Conservation (phyloP, 2,113 vertebrate genomes). For the Anser cygnoides region DNA sequence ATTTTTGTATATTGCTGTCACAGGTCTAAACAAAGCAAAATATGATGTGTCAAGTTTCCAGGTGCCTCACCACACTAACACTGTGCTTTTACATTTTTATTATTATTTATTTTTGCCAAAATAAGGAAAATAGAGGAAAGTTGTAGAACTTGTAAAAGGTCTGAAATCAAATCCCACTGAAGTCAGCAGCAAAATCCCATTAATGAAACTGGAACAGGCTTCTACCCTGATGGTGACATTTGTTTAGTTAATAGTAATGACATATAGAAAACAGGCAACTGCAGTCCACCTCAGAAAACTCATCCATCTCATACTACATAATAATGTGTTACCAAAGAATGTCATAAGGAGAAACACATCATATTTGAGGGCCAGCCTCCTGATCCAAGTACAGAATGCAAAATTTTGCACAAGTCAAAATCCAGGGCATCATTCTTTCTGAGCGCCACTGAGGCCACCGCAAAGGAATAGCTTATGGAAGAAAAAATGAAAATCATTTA, state of each 20-base stretch:
- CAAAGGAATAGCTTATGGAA: accelerated
- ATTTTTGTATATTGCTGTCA: background rate
- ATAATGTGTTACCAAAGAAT: background rate
- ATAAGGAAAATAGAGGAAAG: background rate
- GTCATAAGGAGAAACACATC: accelerated
- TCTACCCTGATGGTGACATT: background rate
- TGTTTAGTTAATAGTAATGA: background rate
- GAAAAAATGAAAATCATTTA: background rate
- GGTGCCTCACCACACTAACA: background rate
- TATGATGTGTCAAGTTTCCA: background rate
- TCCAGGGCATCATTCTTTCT: background rate
- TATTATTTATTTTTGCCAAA: background rate
- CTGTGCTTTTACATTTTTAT: background rate
- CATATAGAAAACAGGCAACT: background rate
- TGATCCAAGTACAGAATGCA: accelerated
- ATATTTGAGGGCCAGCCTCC: background rate
- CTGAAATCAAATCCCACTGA: background rate
- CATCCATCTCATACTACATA: background rate
- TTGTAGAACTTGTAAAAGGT: background rate
- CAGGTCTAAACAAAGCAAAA: background rate
- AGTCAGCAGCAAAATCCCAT: background rate
- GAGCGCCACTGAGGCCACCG: background rate
- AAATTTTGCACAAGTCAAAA: background rate
- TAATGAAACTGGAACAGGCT: background rate
- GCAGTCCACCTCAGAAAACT: background rate